These are phyloP conservation scores for Sesia apiformis DNA, from an alignment of 2,888 invertebrate genomes.

Conservation along the genomic window DNA sequence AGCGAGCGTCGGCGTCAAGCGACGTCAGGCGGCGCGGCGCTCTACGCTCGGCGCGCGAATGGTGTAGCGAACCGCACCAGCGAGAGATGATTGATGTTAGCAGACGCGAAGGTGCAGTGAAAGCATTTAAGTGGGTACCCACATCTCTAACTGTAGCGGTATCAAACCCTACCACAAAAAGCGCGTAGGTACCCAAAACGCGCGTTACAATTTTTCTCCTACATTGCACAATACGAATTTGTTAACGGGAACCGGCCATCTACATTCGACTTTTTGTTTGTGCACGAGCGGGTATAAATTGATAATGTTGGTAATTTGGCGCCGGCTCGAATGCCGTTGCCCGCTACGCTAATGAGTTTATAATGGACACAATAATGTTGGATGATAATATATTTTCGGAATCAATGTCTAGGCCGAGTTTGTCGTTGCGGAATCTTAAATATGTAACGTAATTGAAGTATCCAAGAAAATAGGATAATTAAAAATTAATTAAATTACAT, in stretches of 20 bases:
- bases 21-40: slow-evolving; percentile 7
- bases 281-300: slow-evolving; percentile 67
- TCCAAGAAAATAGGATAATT: slow-evolving; percentile 2
- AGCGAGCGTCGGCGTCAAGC: slow-evolving; percentile 5
- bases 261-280: slow-evolving; percentile 70
- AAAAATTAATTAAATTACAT: no score
- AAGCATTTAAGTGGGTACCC: slow-evolving; percentile 53
- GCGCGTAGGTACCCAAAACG: slow-evolving; percentile 41
- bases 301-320: slow-evolving; percentile 74
- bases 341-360: slow-evolving; percentile 72
- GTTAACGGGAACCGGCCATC: slow-evolving; percentile 71
- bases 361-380: slow-evolving; percentile 67
- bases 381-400: slow-evolving; percentile 66
- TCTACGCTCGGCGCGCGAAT: slow-evolving; percentile 1
- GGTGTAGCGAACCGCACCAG: slow-evolving; percentile 4
- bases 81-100: slow-evolving; percentile 43
- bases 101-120: slow-evolving; percentile 38
- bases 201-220: slow-evolving; percentile 69
- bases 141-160: slow-evolving; percentile 52
- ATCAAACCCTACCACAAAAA: slow-evolving; percentile 58
- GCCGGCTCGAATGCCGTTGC: slow-evolving; percentile 66
- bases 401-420: slow-evolving; percentile 68
- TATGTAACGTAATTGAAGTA: not conserved
- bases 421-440: slow-evolving; percentile 2
- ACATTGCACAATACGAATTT: slow-evolving; percentile 73